phyloP scores from a whole-genome alignment of 2,797 vertebrate genomes.

The Smutsia temminckii region DNA sequence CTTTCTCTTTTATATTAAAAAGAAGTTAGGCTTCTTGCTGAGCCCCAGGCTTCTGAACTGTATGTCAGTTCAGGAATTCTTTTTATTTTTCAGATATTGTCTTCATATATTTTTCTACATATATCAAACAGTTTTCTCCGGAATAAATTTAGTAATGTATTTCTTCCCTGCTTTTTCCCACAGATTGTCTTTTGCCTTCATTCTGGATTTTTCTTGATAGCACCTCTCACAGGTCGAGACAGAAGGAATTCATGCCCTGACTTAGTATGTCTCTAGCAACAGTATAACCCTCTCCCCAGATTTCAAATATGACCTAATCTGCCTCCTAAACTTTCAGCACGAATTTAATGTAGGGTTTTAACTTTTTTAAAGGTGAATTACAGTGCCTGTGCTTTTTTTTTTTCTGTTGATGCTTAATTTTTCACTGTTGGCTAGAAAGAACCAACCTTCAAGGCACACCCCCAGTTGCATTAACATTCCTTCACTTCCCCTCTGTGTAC shows the following conservation, averaged over 20 bases:
- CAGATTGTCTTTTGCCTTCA: background rate
- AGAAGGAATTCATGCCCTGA: background rate
- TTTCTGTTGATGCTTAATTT: background rate
- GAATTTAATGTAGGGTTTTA: background rate
- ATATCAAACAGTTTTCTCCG: constrained; percentile 55
- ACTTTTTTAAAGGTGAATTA: background rate
- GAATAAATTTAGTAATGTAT: constrained; percentile 54
- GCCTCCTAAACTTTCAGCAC: constrained; percentile 38
- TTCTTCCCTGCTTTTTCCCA: constrained; percentile 43
- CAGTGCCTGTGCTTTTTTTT: background rate
- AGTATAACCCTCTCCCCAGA: background rate
- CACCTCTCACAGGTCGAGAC: background rate
- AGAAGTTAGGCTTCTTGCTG: constrained; percentile 70
- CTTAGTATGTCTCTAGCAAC: background rate
- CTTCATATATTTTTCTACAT: constrained; percentile 70
- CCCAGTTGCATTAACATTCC: background rate
- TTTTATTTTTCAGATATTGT: constrained; percentile 71
- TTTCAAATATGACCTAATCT: background rate
- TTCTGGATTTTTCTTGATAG: constrained; percentile 16
- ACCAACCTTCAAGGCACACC: background rate
- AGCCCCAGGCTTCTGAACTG: constrained; percentile 75
- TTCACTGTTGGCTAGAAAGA: background rate
- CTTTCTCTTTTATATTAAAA: constrained; percentile 78
- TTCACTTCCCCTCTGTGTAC: background rate
- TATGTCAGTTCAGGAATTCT: constrained; percentile 72